phyloP scores from a whole-genome alignment of 1,140 invertebrate species.

The Aphelenchoides avenae region DNA sequence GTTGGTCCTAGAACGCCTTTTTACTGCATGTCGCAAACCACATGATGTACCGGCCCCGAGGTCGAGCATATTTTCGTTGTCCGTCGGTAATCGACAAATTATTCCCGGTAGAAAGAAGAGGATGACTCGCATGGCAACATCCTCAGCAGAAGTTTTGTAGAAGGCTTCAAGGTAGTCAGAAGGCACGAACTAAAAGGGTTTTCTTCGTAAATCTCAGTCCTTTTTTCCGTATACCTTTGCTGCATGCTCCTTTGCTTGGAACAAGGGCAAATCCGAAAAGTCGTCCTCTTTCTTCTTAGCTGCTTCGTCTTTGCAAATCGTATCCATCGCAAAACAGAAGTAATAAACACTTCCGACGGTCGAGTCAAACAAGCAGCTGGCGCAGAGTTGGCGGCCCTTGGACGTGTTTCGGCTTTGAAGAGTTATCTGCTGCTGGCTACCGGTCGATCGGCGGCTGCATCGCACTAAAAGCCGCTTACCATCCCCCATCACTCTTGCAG shows the following conservation, averaged over 20 bases:
- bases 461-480: not conserved
- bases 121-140: conserved; percentile 56
- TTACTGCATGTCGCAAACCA: not conserved
- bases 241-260: conserved; percentile 30
- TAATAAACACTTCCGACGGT: conserved; percentile 11
- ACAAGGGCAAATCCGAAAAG: conserved; percentile 12
- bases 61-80: conserved; percentile 45
- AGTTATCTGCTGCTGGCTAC: not conserved
- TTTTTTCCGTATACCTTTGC: conserved; percentile 16
- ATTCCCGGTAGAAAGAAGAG: conserved; percentile 58
- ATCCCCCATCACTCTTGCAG: not conserved
- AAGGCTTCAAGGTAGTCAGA: conserved; percentile 45
- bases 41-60: conserved; percentile 46
- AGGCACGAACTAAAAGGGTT: conserved; percentile 48
- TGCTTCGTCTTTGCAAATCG: conserved; percentile 5
- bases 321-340: no score
- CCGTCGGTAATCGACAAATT: conserved; percentile 49
- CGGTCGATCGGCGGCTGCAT: not conserved
- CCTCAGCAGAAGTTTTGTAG: conserved; percentile 47
- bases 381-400: conserved; percentile 9
- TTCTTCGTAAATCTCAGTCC: not conserved
- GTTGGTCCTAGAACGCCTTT: conserved; percentile 43
- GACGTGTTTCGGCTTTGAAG: conserved; percentile 4
- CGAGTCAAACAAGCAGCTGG: conserved; percentile 16
- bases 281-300: conserved; percentile 3